phyloP scores from a whole-genome alignment of 2,888 invertebrate species.

The Frankliniella intonsa region DNA sequence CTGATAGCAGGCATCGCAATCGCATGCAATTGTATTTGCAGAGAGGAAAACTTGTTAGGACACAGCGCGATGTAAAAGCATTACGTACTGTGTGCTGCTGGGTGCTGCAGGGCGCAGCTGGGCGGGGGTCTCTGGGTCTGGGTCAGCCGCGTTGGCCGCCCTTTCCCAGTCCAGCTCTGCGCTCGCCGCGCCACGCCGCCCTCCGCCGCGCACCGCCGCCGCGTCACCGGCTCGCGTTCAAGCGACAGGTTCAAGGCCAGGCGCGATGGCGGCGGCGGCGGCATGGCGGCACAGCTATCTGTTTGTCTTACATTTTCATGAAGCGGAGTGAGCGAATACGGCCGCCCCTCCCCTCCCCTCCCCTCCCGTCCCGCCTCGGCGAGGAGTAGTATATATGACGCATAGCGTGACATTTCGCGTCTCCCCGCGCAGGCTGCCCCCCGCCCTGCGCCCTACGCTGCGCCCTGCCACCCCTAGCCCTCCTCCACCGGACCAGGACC shows the following conservation, averaged over 20 bases:
- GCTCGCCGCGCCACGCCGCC: neutral
- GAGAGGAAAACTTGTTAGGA: too few species aligned
- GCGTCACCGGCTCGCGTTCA: neutral
- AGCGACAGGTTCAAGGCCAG: neutral
- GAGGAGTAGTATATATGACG: too few species aligned
- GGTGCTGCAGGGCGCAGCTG: neutral
- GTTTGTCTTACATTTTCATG: slow-evolving; percentile 7
- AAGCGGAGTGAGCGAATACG: neutral
- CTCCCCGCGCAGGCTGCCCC: neutral
- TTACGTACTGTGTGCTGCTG: neutral
- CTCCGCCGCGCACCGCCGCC: neutral
- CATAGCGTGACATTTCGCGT: too few species aligned
- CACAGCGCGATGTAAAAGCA: too few species aligned
- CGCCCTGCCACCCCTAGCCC: too few species aligned
- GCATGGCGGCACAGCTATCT: neutral
- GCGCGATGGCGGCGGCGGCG: neutral
- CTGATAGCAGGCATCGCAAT: too few species aligned
- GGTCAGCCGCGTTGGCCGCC: neutral
- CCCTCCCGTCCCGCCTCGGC: neutral
- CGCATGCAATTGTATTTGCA: too few species aligned
- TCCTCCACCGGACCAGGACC: neutral
- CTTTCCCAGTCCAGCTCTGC: neutral
- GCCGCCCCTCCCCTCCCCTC: neutral
- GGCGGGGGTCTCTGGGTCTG: neutral
- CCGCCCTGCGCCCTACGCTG: neutral